Evolutionary conservation across 2,888 invertebrate genomes (phyloP), one percentile per base, ranked within the genome.

Genomic region (Hofmannophila pseudospretella): DNA sequence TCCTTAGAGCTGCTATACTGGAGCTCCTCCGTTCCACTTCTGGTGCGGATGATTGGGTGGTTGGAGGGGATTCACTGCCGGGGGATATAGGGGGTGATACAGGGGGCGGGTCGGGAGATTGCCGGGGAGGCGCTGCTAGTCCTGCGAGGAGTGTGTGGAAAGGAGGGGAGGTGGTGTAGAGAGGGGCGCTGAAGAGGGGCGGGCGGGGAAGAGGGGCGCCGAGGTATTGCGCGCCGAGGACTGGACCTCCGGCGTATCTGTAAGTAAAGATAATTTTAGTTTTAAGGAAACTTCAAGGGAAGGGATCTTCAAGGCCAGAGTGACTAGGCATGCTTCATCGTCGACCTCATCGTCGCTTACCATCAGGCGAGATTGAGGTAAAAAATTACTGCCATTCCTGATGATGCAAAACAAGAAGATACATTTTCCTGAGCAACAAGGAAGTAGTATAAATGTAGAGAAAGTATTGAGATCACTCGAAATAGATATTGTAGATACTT

Each of bases 1-100:
- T 89, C 49, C 97, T 88, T 25, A 97, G 80, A 0, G 95, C 93
- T 0, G 96, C 96, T 54, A 96, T 96, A 61, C 96, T 96, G 19
- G 94, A 95, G 54, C 94, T 94, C 54, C 96, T 86, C 48, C 95
- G 88, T 71, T 96, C 95, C 38, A 94, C 92, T 47, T 95, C 94
- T 14, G 92, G 93, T 0, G 89, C 88, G 0, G 67, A 57, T 1
- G 75, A 59, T 33, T 70, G 67, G 4, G 80, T 43, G 45, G 79
- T 61, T 11, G 88, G 85, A 7, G 90, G 89, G 1, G 90, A 89
- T 43, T 81, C 82, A 47, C 77, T 84, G 32, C 84, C 84, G 1
- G 86, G 86, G n/a, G 82, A 84, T 47, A 84, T 85, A 1, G 88
- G 86, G 10, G 90, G 90, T 3, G 90, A 90, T 1, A 88, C 80